These are phyloP conservation scores for Agriopis aurantiaria DNA, from an alignment of 2,888 invertebrate genomes.

Conservation along the genomic window DNA sequence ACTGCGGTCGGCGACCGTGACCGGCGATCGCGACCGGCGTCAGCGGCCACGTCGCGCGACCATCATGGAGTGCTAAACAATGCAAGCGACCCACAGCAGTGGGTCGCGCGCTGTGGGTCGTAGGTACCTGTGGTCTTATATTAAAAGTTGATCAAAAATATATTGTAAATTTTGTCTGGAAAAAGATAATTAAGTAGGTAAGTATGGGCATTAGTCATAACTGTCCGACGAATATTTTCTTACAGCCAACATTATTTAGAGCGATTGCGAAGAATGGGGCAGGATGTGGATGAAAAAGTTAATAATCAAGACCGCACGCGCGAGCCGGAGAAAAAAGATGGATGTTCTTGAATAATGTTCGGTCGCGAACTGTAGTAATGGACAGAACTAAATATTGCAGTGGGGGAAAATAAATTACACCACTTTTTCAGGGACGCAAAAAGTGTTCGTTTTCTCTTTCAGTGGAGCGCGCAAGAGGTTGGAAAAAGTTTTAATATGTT, in stretches of 20 bases:
- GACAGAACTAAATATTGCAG: constrained; percentile 86
- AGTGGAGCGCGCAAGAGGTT: constrained; percentile 58
- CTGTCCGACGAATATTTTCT: constrained; percentile 10
- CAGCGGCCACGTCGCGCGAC: no score
- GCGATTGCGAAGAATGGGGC: constrained; percentile 64
- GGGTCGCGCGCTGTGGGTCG: no score
- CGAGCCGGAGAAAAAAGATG: constrained; percentile 80
- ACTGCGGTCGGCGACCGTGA: no score
- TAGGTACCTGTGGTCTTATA: no score
- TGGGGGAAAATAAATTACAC: constrained; percentile 84
- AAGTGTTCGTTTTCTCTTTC: constrained; percentile 82
- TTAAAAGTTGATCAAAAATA: no score
- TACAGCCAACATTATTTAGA: constrained; percentile 57
- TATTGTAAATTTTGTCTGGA: not conserved
- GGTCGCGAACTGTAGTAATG: constrained; percentile 86
- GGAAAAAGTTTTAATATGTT: constrained; percentile 82
- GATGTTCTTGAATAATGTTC: constrained; percentile 83
- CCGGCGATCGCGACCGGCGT: no score
- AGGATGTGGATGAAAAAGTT: constrained; percentile 79
- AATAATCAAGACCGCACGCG: constrained; percentile 75
- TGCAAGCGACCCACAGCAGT: no score
- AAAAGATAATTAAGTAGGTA: not conserved
- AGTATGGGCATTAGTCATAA: not conserved
- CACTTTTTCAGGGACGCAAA: constrained; percentile 83
- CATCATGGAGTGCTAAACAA: no score